phyloP scores from a whole-genome alignment of 2,888 invertebrate species.

The Argynnis bischoffii region DNA sequence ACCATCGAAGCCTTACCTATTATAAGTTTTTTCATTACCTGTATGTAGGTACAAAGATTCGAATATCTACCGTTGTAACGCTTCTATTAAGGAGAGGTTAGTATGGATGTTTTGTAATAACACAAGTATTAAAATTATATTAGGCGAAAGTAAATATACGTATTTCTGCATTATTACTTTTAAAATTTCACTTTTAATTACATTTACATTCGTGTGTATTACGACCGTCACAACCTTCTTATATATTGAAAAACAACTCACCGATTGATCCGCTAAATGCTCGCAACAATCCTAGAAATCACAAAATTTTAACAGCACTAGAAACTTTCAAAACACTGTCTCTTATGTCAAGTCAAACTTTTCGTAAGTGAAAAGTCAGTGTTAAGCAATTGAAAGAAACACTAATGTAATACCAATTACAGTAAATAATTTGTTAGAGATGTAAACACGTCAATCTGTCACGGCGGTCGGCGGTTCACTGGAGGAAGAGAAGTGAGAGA shows the following conservation, averaged over 20 bases:
- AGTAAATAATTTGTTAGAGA: constrained; percentile 43
- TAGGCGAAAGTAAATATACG: constrained; percentile 3
- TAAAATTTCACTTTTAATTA: too few species aligned
- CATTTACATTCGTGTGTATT: not conserved
- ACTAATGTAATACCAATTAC: constrained; percentile 59
- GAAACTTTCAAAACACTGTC: constrained; percentile 65
- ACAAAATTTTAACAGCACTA: constrained; percentile 58
- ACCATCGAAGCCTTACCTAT: constrained; percentile 10
- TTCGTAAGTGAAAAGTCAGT: constrained; percentile 41
- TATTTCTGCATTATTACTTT: not conserved
- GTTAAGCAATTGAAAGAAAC: constrained; percentile 38
- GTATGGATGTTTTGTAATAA: not conserved
- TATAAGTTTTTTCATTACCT: constrained; percentile 5
- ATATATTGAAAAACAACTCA: constrained; percentile 32
- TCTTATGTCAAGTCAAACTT: constrained; percentile 56
- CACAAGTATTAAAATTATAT: not conserved
- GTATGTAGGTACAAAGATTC: constrained; percentile 6
- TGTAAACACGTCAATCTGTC: constrained; percentile 49
- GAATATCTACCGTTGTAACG: constrained; percentile 19
- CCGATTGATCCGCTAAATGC: constrained; percentile 46
- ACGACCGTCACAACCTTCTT: not conserved
- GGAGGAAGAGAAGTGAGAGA: constrained; percentile 65
- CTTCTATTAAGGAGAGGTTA: constrained; percentile 5
- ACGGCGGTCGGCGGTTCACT: constrained; percentile 70
- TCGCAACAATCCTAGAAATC: constrained; percentile 68